A percentile compares a stretch with the other conserved stretches of the same genome.
Evolutionary conservation across 64 coral and sea anemone genomes (phyloP).

Genomic region (Porites australiensis): DNA sequence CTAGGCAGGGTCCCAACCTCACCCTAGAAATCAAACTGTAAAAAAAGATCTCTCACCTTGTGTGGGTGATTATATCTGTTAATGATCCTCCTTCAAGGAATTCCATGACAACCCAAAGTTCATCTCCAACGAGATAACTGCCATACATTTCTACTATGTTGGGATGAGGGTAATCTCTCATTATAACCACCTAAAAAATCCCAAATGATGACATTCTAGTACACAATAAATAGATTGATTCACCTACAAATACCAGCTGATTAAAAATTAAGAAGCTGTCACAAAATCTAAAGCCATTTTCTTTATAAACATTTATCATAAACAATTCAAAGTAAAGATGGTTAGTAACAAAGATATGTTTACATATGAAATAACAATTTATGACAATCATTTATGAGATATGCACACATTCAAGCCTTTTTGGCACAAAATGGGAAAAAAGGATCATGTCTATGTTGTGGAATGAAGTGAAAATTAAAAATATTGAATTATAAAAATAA

Average conservation of each 20-base stretch:
- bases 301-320: too few species aligned
- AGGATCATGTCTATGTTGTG: too few species aligned
- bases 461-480: too few species aligned
- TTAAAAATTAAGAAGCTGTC: too few species aligned
- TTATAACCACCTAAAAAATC: constrained; percentile 90
- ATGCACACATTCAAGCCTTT: too few species aligned
- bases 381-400: background rate
- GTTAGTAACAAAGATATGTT: constrained; percentile 13
- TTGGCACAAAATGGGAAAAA: too few species aligned
- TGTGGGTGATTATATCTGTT: constrained; percentile 98
- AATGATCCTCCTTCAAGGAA: constrained; percentile 97
- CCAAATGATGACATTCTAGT: background rate
- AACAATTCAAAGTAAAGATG: background rate
- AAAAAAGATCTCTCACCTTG: constrained; percentile 50
- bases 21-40: background rate
- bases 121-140: constrained; percentile 94
- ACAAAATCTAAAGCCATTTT: too few species aligned
- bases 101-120: constrained; percentile 99
- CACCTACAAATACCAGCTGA: too few species aligned
- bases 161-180: constrained; percentile 98
- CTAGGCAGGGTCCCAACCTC: background rate
- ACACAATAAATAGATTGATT: too few species aligned
- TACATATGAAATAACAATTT: background rate
- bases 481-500: background rate
- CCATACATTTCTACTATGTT: constrained; percentile 99